These are phyloP conservation scores for Globodera ellingtonae DNA, from an alignment of 1,140 invertebrate genomes.

Conservation along the genomic window DNA sequence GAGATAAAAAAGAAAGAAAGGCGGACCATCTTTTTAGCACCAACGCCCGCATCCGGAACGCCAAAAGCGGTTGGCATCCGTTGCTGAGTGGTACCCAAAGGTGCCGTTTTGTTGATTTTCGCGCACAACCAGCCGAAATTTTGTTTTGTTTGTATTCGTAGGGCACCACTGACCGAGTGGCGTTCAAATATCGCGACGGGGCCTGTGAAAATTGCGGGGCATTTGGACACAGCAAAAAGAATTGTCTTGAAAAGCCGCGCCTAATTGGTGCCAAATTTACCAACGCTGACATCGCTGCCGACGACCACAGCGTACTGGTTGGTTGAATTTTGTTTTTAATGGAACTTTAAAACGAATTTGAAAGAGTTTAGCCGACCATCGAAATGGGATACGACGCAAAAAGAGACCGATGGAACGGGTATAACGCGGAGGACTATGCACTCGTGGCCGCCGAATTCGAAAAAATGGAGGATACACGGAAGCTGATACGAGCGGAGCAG, in stretches of 20 bases:
- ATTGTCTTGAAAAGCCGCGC: conserved; percentile 92
- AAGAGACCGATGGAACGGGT: conserved; percentile 95
- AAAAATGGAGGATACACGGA: conserved; percentile 81
- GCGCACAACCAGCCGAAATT: background rate
- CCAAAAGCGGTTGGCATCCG: conserved; percentile 73
- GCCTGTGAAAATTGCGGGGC: conserved; percentile 99
- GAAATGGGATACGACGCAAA: conserved; percentile 75
- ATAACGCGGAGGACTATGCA: conserved; percentile 82
- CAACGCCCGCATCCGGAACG: conserved; percentile 88
- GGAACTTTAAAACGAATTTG: background rate
- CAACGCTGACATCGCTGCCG: conserved; percentile 79
- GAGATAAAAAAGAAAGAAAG: background rate
- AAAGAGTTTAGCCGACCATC: conserved; percentile 70
- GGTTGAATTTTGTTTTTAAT: background rate
- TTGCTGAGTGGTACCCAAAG: conserved; percentile 79
- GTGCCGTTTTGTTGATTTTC: background rate
- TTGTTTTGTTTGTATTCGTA: background rate
- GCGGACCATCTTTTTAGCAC: conserved; percentile 71
- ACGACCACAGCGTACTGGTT: conserved; percentile 72
- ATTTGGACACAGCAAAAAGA: conserved; percentile 91
- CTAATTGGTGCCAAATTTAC: conserved; percentile 87
- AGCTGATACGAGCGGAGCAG: conserved; percentile 56
- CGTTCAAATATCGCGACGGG: conserved; percentile 88
- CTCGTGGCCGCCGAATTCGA: conserved; percentile 83
- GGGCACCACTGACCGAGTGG: conserved; percentile 62